Evolutionary conservation across 2,797 vertebrate species (phyloP).

Genomic region (Acropternis orthonyx): DNA sequence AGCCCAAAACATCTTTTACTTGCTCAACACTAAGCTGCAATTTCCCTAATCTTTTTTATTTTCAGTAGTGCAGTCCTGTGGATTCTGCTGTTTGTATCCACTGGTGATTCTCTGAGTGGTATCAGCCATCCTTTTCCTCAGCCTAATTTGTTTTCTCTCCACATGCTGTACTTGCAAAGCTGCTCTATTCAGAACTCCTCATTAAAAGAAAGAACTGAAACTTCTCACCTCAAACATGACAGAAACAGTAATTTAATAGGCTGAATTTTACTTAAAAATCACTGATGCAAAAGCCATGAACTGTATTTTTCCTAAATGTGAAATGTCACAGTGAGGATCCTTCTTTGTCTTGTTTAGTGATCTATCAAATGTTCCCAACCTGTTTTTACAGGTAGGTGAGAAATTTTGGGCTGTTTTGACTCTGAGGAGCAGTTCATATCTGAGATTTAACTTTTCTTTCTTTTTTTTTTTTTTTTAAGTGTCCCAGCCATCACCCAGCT

Average conservation of each 20-base stretch:
- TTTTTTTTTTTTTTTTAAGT: background rate
- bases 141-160: background rate
- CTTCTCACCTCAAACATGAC: background rate
- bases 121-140: background rate
- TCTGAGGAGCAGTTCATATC: background rate
- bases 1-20: background rate
- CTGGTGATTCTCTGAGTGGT: background rate
- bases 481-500: background rate
- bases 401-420: background rate
- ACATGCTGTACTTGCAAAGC: background rate
- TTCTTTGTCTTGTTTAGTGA: background rate
- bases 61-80: background rate
- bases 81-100: background rate
- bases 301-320: background rate
- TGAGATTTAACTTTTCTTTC: background rate
- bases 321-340: background rate
- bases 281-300: background rate
- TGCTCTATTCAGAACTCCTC: background rate
- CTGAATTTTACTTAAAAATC: background rate
- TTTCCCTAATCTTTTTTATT: background rate
- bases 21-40: background rate
- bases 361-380: background rate
- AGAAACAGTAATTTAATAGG: background rate
- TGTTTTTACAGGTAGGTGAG: background rate
- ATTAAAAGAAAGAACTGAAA: slow-evolving; percentile 9